Percentiles rank a stretch among this genome's conserved stretches.
Evolutionary conservation across 2,797 vertebrate genomes (phyloP).

Genomic region (Bryconaethiops microstoma): DNA sequence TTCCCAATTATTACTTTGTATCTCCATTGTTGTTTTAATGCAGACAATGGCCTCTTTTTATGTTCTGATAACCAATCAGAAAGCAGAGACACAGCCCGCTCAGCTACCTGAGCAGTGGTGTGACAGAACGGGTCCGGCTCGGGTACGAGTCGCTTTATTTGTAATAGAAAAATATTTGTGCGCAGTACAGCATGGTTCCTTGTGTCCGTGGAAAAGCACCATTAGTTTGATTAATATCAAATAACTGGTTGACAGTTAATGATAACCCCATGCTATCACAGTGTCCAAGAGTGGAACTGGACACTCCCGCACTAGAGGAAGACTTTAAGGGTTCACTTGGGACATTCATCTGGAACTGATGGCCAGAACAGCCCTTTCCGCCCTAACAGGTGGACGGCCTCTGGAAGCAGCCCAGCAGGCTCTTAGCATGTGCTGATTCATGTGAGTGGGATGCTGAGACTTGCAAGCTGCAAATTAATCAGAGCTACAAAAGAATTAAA

Average conservation of each 20-base stretch:
- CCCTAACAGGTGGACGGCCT: conserved; percentile 1
- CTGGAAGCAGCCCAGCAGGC: neutral
- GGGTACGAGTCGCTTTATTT: too few relatives aligned
- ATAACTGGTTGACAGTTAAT: neutral
- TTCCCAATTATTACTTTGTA: too few relatives aligned
- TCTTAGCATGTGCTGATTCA: conserved; percentile 7
- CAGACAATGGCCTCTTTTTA: too few relatives aligned
- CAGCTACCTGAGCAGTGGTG: too few relatives aligned
- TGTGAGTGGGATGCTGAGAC: neutral
- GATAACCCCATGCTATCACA: neutral
- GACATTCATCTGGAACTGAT: neutral
- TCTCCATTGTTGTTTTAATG: too few relatives aligned
- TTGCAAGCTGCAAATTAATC: neutral
- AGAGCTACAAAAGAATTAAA: neutral
- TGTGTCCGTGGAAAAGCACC: too few relatives aligned
- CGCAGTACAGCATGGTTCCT: too few relatives aligned
- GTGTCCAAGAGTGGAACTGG: neutral
- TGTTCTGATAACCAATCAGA: too few relatives aligned
- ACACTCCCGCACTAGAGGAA: neutral
- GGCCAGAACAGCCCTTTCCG: neutral
- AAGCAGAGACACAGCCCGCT: too few relatives aligned
- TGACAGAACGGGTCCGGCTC: too few relatives aligned
- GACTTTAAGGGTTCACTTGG: neutral
- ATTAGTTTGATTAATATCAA: neutral
- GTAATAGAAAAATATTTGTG: too few relatives aligned